Conservation (phyloP, 2,888 invertebrate species). For the Pyralis farinalis region DNA sequence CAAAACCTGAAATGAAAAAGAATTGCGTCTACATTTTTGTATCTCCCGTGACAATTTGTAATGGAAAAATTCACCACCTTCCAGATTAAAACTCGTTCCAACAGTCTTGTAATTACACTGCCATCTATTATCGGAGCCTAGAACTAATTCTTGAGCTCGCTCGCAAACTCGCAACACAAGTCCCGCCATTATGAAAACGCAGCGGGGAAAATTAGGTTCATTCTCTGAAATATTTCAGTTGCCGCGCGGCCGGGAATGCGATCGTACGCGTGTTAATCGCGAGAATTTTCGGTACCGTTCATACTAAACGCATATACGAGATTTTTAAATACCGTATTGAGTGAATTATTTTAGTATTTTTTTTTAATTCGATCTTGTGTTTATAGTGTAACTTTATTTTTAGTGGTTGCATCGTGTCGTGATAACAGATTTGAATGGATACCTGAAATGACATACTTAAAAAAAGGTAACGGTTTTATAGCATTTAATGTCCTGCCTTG, state of each 20-base stretch:
- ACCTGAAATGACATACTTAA: conserved; percentile 5
- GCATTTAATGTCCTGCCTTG: neutral
- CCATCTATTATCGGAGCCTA: conserved; percentile 31
- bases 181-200: conserved; percentile 39
- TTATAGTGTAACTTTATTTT: conserved; percentile 2
- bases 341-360: neutral
- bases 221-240: conserved; percentile 54
- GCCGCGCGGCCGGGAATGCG: conserved; percentile 37
- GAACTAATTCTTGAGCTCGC: conserved; percentile 33
- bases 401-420: conserved; percentile 5
- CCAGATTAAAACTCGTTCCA: no score
- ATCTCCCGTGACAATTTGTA: no score
- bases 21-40: no score
- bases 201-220: conserved; percentile 58
- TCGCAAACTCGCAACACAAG: conserved; percentile 37
- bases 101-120: conserved; percentile 15
- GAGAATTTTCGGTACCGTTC: neutral
- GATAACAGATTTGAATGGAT: conserved; percentile 14
- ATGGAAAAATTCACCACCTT: no score
- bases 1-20: no score
- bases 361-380: neutral
- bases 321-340: neutral
- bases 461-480: conserved; percentile 7
- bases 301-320: conserved; percentile 7
- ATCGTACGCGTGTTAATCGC: conserved; percentile 27